phyloP scores from a whole-genome alignment of 2,888 invertebrate species.

The Neuroscelio doddi region DNA sequence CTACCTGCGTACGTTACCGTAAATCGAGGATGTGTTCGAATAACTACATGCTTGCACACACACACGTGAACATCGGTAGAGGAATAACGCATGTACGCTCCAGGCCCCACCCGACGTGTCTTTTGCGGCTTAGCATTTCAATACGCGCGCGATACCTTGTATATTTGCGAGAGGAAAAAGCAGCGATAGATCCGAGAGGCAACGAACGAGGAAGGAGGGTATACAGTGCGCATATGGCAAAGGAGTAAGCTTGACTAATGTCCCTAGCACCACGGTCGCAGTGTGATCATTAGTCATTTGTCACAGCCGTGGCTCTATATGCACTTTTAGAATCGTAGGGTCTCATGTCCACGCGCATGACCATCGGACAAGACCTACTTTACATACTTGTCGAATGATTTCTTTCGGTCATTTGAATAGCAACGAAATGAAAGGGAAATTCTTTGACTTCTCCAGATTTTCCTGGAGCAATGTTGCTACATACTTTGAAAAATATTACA shows the following conservation, averaged over 20 bases:
- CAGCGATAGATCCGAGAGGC: constrained; percentile 18
- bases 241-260: constrained; percentile 66
- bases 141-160: constrained; percentile 54
- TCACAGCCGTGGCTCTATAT: constrained; percentile 42
- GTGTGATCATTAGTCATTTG: constrained; percentile 67
- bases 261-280: constrained; percentile 55
- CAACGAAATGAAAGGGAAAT: too few species aligned
- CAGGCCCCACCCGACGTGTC: constrained; percentile 24
- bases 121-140: constrained; percentile 62
- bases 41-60: background rate
- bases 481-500: too few species aligned
- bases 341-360: constrained; percentile 13
- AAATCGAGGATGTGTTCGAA: background rate
- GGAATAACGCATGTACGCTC: background rate
- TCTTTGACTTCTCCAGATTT: too few species aligned
- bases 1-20: constrained; percentile 45
- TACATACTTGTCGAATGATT: constrained; percentile 2
- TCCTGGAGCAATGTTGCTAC: too few species aligned
- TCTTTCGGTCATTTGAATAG: too few species aligned
- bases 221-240: constrained; percentile 2
- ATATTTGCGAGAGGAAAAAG: constrained; percentile 34
- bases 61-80: background rate
- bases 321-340: constrained; percentile 12
- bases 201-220: constrained; percentile 11
- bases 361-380: background rate